phyloP scores from a whole-genome alignment of 2,888 invertebrate genomes.

The Megamerina dolium region DNA sequence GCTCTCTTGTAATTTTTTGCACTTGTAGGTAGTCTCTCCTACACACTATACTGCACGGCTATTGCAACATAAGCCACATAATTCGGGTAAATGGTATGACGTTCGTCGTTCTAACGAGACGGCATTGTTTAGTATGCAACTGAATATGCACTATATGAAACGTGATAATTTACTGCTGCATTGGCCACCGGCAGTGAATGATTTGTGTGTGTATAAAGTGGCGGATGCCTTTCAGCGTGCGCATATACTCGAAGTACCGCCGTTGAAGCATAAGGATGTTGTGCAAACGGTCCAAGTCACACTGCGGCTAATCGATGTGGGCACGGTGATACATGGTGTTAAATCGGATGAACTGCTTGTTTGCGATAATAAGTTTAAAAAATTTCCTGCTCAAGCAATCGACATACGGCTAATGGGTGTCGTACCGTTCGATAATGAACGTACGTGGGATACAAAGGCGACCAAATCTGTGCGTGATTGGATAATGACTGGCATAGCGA shows the following conservation, averaged over 20 bases:
- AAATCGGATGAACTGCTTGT: conserved; percentile 38
- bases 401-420: conserved; percentile 54
- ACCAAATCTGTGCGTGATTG: conserved; percentile 45
- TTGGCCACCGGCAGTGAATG: conserved; percentile 52
- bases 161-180: conserved; percentile 26
- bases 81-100: conserved; percentile 19
- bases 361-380: conserved; percentile 53
- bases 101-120: conserved; percentile 28
- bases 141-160: conserved; percentile 29
- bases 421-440: conserved; percentile 54
- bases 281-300: conserved; percentile 22
- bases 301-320: conserved; percentile 59
- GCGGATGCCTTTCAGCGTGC: conserved; percentile 54
- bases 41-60: conserved; percentile 58
- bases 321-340: conserved; percentile 48
- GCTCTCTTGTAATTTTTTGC: neutral
- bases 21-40: conserved; percentile 49
- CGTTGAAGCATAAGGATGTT: conserved; percentile 30
- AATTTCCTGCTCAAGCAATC: conserved; percentile 50
- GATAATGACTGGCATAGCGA: conserved; percentile 32
- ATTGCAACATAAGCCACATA: conserved; percentile 43
- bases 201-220: conserved; percentile 55
- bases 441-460: conserved; percentile 52
- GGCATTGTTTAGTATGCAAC: conserved; percentile 27
- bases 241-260: conserved; percentile 49